Evolutionary conservation across 2,113 vertebrate genomes (phyloP).

Genomic region (Tragelaphus buxtoni): DNA sequence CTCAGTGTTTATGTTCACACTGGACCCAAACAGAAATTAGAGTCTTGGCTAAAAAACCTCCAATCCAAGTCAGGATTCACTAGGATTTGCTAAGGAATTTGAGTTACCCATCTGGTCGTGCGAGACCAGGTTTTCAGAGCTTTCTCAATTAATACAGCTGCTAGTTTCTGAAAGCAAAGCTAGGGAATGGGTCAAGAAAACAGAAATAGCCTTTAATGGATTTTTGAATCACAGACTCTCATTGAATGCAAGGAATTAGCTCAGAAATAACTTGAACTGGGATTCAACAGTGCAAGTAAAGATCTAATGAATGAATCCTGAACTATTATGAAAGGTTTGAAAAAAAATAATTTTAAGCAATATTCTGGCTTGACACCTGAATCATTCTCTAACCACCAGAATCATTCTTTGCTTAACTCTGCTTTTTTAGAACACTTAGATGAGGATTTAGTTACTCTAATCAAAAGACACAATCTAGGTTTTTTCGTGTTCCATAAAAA

Average conservation of each 20-base stretch:
- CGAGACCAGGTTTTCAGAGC: not conserved
- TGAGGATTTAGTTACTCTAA: not conserved
- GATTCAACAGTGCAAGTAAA: not conserved
- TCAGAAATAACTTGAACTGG: not conserved
- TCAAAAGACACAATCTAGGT: not conserved
- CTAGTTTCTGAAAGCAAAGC: not conserved
- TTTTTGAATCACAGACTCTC: not conserved
- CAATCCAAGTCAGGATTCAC: not conserved
- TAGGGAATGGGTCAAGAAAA: not conserved
- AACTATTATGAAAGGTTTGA: not conserved
- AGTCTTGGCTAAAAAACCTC: not conserved
- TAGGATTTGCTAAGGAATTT: not conserved
- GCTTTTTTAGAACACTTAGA: not conserved
- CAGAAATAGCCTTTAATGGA: not conserved
- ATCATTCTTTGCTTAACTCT: not conserved
- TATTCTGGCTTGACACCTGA: not conserved
- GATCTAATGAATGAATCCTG: not conserved
- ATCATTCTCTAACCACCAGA: not conserved
- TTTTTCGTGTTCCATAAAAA: not conserved
- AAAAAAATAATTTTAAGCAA: not conserved
- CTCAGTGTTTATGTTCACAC: not conserved
- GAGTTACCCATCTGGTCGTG: not conserved
- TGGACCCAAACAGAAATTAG: not conserved
- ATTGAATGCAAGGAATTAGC: not conserved
- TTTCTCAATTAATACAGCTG: not conserved